Evolutionary conservation across 2,797 vertebrate genomes (phyloP).

Genomic region (Gallirallus australis): DNA sequence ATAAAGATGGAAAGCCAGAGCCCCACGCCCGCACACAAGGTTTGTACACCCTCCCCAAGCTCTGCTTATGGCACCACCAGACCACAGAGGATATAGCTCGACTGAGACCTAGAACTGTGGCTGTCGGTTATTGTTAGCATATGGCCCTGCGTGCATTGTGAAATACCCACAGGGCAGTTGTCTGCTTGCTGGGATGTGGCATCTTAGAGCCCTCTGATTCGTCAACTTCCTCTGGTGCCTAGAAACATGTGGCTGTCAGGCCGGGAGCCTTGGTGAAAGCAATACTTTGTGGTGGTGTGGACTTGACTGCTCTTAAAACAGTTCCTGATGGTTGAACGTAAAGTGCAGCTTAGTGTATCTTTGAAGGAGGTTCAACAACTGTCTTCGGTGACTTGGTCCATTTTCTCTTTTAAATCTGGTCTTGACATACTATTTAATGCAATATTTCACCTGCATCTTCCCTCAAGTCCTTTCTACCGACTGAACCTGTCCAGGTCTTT

Average conservation of each 20-base stretch:
- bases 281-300: background rate
- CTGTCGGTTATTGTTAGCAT: background rate
- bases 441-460: background rate
- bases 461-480: background rate
- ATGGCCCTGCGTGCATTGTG: background rate
- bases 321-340: background rate
- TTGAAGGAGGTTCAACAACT: background rate
- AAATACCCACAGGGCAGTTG: slow-evolving; percentile 1
- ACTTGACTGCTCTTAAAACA: background rate
- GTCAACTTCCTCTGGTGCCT: background rate
- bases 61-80: background rate
- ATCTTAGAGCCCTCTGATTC: background rate
- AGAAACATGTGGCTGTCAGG: background rate
- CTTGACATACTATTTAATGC: background rate
- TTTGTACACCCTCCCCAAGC: background rate
- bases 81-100: background rate
- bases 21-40: background rate
- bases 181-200: background rate
- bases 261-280: background rate
- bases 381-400: background rate
- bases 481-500: background rate
- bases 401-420: background rate
- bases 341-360: background rate
- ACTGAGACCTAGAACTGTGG: background rate
- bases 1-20: background rate